These are phyloP conservation scores for Pachyuromys duprasi DNA, from an alignment of 2,797 vertebrate genomes.

Conservation along the genomic window DNA sequence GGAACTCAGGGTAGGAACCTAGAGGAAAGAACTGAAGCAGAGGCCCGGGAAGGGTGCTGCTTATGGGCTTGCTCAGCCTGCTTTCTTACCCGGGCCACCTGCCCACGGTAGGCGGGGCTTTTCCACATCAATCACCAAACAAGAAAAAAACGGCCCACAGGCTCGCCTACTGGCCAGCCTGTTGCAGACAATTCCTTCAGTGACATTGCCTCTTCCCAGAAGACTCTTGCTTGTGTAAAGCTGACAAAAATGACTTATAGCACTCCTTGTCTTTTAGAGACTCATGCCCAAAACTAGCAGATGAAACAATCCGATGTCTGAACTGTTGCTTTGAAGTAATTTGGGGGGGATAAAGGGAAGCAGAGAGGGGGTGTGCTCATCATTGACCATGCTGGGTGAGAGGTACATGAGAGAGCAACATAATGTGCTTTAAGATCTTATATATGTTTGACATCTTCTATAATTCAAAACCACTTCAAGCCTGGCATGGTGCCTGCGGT, in stretches of 20 bases:
- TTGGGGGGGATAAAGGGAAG: not conserved
- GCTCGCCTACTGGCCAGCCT: not conserved
- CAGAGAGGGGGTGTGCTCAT: not conserved
- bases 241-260: not conserved
- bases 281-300: not conserved
- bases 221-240: not conserved
- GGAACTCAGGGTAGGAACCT: not conserved
- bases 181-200: not conserved
- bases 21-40: not conserved
- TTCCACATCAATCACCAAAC: too few species aligned
- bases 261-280: slow-evolving; percentile 47
- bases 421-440: not conserved
- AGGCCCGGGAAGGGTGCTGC: not conserved
- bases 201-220: not conserved
- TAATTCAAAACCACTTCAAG: not conserved
- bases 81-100: not conserved
- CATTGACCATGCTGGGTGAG: not conserved
- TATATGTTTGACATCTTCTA: not conserved
- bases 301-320: not conserved
- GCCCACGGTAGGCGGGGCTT: not conserved
- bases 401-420: not conserved
- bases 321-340: slow-evolving; percentile 31
- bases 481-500: not conserved
- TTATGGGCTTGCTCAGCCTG: not conserved
- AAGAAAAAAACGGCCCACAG: not conserved